Evolutionary conservation across 2,888 invertebrate genomes (phyloP).

Genomic region (Amorpha juglandis): DNA sequence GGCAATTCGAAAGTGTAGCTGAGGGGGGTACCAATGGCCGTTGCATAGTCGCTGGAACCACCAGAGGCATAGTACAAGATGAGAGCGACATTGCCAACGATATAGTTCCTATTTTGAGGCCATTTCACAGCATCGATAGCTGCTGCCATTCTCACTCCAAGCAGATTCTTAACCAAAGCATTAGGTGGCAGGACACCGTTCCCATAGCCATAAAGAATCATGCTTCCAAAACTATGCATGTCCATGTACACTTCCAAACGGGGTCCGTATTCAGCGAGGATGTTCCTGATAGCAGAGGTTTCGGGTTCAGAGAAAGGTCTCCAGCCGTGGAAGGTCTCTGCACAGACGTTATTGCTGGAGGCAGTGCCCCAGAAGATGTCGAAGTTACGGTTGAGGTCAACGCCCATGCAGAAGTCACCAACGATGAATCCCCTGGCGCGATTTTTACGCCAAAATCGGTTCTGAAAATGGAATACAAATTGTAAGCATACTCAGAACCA

Average conservation of each 20-base stretch:
- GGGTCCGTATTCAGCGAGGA: constrained; percentile 73
- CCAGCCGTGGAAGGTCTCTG: constrained; percentile 86
- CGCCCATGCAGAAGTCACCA: constrained; percentile 83
- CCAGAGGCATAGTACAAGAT: constrained; percentile 85
- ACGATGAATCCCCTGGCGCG: constrained; percentile 62
- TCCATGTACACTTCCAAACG: constrained; percentile 87
- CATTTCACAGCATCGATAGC: constrained; percentile 77
- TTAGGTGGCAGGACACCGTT: constrained; percentile 76
- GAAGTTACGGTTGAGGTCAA: constrained; percentile 91
- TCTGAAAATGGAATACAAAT: constrained; percentile 59
- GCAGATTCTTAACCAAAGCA: constrained; percentile 62
- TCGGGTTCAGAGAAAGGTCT: constrained; percentile 88
- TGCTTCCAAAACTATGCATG: constrained; percentile 90
- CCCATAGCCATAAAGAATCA: constrained; percentile 75
- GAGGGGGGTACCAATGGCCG: constrained; percentile 76
- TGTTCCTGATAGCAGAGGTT: constrained; percentile 81
- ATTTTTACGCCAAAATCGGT: constrained; percentile 88
- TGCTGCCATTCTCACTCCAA: constrained; percentile 69
- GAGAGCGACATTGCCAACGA: constrained; percentile 75
- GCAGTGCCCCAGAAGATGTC: constrained; percentile 86
- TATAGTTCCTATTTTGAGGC: constrained; percentile 68
- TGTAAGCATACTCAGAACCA: background rate
- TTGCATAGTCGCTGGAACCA: constrained; percentile 86
- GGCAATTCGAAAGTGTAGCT: constrained; percentile 87
- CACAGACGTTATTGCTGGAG: constrained; percentile 80